Base-by-base conservation (phyloP, 2,797 vertebrate species). In the Brachymystax lenok region DNA sequence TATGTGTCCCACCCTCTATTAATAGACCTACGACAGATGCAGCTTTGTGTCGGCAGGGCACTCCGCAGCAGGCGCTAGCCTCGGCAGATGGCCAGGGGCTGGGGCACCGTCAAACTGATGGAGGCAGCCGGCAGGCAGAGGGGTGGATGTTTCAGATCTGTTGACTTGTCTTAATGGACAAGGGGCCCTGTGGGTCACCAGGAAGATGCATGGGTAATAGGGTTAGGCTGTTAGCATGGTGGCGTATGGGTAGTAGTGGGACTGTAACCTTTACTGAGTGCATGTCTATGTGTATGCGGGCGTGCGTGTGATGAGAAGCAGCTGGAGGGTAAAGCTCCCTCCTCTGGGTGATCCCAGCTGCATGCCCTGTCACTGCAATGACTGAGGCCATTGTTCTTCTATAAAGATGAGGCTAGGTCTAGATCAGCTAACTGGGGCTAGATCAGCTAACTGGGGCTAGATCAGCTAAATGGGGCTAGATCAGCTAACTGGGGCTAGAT, bases 1-100 rank as follows among this genome's bases (percentile, higher is more conserved):
- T 92, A 92, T 94, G 90, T 86, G 89, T 89, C 86, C 85, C 85
- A 74, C 74, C 84, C 80, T 88, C 92, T 94, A 94, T 92, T 92
- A 93, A 93, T 94, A 94, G 90, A 63, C 86, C 79, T 82, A 88
- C 88, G 87, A 93, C 91, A 94, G 92, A 94, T 92, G 92, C 89
- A 86, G 85, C 88, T 86, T 78, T 78, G 69, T 84, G 74, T 82
- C 67, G 30, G 70, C 68, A 72, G 54, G 66, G 61, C n/a, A 17
- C 17, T 40, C 24, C 1, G n/a, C 33, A 28, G 30, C 54, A 35
- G 21, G 56, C 56, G 3, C 56, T n/a, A 59, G 56, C 56, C 63
- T 30, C 19, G 59, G 27, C 61, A 46, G 73, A 59, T 21, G 56
- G 56, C 56, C n/a, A 59, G 56, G 56, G 56, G 71, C 83, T 83